Base-by-base conservation (phyloP, 2,888 invertebrate genomes). In the Apotomis capreana region DNA sequence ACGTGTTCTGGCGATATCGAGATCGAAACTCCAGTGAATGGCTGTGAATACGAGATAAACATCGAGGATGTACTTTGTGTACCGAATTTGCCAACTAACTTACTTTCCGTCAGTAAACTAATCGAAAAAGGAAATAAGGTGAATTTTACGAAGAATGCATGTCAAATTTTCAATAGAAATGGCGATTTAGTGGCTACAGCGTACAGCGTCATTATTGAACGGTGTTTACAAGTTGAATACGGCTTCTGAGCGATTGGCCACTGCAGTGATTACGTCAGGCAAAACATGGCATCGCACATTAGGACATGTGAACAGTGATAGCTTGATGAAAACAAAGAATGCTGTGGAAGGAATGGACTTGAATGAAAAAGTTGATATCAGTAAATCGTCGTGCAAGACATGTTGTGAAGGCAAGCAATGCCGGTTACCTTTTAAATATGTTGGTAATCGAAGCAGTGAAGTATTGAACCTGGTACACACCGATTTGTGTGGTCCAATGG, bases 61-160 rank as follows among this genome's bases (percentile, higher is more conserved):
- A 68, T 77, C n/a, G 69, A 74, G 73, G 68, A 54, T 44, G 76
- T 76, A 57, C 70, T 75, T 26, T 76, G 74, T 57, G 74, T 77
- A 8, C 75, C 76, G 0, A 72, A 46, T 37, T 65, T 76, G 67
- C 74, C 76, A 36, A 75, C 74, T 10, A 75, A 76, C 49, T 46
- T 76, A 10, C 55, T 76, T 37, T 76, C 76, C 54, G 72, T 74
- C 3, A 76, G 76, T 65, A 67, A 74, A 63, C 68, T 79, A 40
- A 77, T 79, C 26, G 52, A 61, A 59, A 76, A 77, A 68, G 80
- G 79, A 37, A 79, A 80, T 71, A 77, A 57, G 64, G 77, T 78
- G 37, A 57, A 52, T 49, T 79, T 79, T 61, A 78, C 58, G 36
- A 60, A 72, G 44, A 5, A 76, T 73, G 74, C 76, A 68, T 80